Evolutionary conservation across 2,888 invertebrate genomes (phyloP).

Genomic region (Aleiodes testaceus): DNA sequence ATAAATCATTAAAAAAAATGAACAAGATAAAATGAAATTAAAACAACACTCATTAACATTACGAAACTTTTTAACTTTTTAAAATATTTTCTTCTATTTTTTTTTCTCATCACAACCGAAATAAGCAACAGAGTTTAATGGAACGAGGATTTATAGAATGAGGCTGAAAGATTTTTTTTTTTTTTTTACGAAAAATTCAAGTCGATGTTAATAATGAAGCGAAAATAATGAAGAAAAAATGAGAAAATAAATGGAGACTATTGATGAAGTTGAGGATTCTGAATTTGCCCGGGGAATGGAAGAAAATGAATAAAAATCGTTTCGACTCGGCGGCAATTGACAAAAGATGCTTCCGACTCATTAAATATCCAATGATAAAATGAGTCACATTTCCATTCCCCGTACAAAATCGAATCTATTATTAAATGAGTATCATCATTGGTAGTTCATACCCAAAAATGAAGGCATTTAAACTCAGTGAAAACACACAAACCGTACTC

Average conservation of each 20-base stretch:
- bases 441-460: slow-evolving; percentile 31
- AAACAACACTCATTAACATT: too few species aligned
- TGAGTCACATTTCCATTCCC: slow-evolving; percentile 27
- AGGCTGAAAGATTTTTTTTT: neutral
- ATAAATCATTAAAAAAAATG: slow-evolving; percentile 28
- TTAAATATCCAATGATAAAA: slow-evolving; percentile 8
- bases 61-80: too few species aligned
- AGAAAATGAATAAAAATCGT: slow-evolving; percentile 14
- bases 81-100: too few species aligned
- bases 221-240: neutral
- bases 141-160: neutral
- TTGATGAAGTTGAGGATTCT: slow-evolving; percentile 28
- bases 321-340: slow-evolving; percentile 16
- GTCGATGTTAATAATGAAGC: slow-evolving; percentile 15
- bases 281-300: slow-evolving; percentile 33
- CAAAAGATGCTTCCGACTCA: slow-evolving; percentile 26
- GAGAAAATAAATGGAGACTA: slow-evolving; percentile 9
- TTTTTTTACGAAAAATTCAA: neutral
- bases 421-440: slow-evolving; percentile 49
- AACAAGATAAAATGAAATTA: slow-evolving; percentile 21
- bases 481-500: slow-evolving; percentile 35
- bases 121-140: slow-evolving; percentile 5
- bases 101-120: too few species aligned
- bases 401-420: slow-evolving; percentile 52
- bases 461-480: slow-evolving; percentile 32